Evolutionary conservation across 2,113 vertebrate species (phyloP), one percentile per base, ranked within the genome.

Genomic region (Xiphias gladius): DNA sequence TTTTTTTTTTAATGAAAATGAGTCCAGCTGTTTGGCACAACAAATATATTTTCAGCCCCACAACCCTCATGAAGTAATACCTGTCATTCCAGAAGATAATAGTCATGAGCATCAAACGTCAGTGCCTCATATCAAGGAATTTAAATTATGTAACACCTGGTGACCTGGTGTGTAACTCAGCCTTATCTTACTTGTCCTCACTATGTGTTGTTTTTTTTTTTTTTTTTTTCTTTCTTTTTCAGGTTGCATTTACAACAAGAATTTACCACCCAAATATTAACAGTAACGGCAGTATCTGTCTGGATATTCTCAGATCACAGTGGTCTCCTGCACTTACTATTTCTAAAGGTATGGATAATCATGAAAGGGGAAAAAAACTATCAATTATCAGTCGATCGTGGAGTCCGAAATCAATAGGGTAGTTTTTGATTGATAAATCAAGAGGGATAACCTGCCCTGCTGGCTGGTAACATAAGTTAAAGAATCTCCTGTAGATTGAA

Each of bases 201-300:
- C 35, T 66, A 1, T 39, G 5, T 30, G 0, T 50, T 70, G 52
- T 64, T 2, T 57, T 75, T n/a, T 11, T n/a, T 37, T 75, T 48
- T 35, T 32, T 19, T n/a, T n/a, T n/a, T n/a, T n/a, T n/a, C n/a
- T 39, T 52, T 26, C 13, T 39, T n/a, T n/a, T 59, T 75, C 68
- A 96, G 95, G 93, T 96, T 88, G 94, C 95, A 50, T 96, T 96
- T 89, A 96, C 95, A 35, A 96, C 95, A 82, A 93, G 94, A 95
- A 96, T 96, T 92, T 95, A 96, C 93, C 95, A 96, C 90, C 95
- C 95, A 88, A 96, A 95, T 92, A 96, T 96, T 86, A 96, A 96
- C 95, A 96, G 96, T 94, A 96, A 96, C 22, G 96, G 96, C 91
- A 96, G 96, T 90, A 96, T 96, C 90, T 96, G 96, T 93, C 94